Conservation (phyloP, 2,113 vertebrate species). For the Plecturocebus donacophilus region DNA sequence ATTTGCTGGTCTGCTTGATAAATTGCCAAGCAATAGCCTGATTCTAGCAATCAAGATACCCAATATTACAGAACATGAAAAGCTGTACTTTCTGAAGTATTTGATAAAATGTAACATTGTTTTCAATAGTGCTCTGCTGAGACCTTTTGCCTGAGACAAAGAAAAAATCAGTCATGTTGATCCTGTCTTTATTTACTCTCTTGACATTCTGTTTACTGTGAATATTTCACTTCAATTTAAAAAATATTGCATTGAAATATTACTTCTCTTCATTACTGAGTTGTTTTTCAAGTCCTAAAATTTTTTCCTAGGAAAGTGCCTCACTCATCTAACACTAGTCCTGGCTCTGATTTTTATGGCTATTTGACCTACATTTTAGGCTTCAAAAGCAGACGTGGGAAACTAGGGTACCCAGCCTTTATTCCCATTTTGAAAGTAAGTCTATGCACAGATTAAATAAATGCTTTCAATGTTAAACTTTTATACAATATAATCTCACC, state of each 20-base stretch:
- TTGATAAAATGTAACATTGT: background rate
- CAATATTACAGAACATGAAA: background rate
- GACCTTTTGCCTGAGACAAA: background rate
- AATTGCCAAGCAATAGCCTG: background rate
- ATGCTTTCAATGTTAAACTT: background rate
- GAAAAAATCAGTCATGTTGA: background rate
- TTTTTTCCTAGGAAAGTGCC: background rate
- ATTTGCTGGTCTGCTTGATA: background rate
- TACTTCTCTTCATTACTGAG: background rate
- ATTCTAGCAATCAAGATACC: background rate
- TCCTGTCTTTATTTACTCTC: background rate
- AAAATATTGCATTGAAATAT: background rate
- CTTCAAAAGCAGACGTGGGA: background rate
- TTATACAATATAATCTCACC: background rate
- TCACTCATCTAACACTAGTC: background rate
- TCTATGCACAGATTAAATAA: background rate
- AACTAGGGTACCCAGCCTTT: background rate
- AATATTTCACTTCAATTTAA: background rate
- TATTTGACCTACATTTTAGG: background rate
- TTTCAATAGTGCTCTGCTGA: background rate
- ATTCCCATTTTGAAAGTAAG: constrained; percentile 2
- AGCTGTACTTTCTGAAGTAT: background rate
- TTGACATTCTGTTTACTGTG: background rate
- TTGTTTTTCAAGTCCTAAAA: background rate
- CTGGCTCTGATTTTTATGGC: background rate